Conservation (phyloP, 2,797 vertebrate genomes). For the Pseudochirops corinnae region DNA sequence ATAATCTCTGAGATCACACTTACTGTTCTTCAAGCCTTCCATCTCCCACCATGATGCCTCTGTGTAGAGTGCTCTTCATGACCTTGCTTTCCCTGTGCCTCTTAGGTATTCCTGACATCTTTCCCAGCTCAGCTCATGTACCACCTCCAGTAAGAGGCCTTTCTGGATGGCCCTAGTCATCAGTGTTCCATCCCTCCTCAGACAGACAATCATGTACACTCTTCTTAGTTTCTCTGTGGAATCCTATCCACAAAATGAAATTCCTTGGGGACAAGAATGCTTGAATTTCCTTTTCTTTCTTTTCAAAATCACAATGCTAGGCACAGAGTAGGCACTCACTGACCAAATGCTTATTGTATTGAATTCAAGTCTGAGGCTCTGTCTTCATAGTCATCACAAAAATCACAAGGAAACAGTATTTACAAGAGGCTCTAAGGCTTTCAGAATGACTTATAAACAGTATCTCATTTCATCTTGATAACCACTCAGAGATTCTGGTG, state of each 20-base stretch:
- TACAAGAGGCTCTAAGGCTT: background rate
- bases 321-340: background rate
- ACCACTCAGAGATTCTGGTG: background rate
- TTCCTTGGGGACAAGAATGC: background rate
- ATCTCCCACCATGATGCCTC: background rate
- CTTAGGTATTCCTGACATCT: background rate
- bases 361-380: background rate
- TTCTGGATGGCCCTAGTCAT: background rate
- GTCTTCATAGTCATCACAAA: background rate
- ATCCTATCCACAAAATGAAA: background rate
- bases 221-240: background rate
- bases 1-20: background rate
- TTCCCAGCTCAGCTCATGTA: background rate
- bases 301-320: background rate
- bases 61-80: background rate
- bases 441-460: background rate
- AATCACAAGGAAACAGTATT: background rate
- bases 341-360: background rate
- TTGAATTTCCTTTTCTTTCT: background rate
- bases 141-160: background rate
- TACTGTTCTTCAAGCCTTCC: background rate
- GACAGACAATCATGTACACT: background rate
- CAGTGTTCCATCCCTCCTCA: background rate
- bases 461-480: background rate
- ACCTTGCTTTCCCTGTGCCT: background rate